Percentiles rank a stretch among this genome's conserved stretches.
These are phyloP conservation scores for Aphelenchoides avenae DNA, from an alignment of 1,140 invertebrate species.

Conservation along the genomic window DNA sequence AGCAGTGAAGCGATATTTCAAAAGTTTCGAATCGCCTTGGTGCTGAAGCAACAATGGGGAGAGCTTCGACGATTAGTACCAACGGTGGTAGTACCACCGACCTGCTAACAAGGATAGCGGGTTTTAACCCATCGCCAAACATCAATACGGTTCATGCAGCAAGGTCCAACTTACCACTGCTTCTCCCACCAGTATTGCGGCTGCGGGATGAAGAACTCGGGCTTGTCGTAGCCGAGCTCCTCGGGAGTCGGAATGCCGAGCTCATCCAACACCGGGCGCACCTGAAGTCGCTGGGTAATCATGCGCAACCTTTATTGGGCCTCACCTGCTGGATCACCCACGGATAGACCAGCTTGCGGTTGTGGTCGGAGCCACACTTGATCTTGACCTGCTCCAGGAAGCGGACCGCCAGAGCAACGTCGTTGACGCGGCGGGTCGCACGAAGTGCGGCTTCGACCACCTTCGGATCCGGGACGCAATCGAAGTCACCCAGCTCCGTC, in stretches of 20 bases:
- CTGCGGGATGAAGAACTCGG: slow-evolving; percentile 70
- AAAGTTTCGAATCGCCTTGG: too few relatives aligned
- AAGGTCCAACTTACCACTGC: slow-evolving; percentile 39
- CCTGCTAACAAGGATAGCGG: too few relatives aligned
- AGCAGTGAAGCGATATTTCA: too few relatives aligned
- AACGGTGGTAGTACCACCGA: too few relatives aligned
- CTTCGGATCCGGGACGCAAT: slow-evolving; percentile 88
- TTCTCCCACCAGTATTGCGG: slow-evolving; percentile 56
- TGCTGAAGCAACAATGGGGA: too few relatives aligned
- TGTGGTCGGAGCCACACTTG: slow-evolving; percentile 75
- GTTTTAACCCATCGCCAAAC: too few relatives aligned
- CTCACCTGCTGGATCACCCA: slow-evolving; percentile 54
- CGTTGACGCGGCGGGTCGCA: slow-evolving; percentile 86
- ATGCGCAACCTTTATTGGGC: slow-evolving; percentile 14
- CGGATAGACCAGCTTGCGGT: slow-evolving; percentile 46
- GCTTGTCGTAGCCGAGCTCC: slow-evolving; percentile 92
- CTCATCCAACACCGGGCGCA: slow-evolving; percentile 79
- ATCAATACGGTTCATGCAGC: too few relatives aligned
- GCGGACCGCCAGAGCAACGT: slow-evolving; percentile 82
- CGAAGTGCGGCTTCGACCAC: slow-evolving; percentile 84
- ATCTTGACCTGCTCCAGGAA: slow-evolving; percentile 83
- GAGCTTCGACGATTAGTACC: too few relatives aligned
- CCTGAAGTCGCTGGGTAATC: slow-evolving; percentile 46
- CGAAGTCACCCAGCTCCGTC: slow-evolving; percentile 48
- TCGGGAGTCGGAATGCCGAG: slow-evolving; percentile 88